phyloP scores from a whole-genome alignment of 2,797 vertebrate species.

The Rhincodon typus region DNA sequence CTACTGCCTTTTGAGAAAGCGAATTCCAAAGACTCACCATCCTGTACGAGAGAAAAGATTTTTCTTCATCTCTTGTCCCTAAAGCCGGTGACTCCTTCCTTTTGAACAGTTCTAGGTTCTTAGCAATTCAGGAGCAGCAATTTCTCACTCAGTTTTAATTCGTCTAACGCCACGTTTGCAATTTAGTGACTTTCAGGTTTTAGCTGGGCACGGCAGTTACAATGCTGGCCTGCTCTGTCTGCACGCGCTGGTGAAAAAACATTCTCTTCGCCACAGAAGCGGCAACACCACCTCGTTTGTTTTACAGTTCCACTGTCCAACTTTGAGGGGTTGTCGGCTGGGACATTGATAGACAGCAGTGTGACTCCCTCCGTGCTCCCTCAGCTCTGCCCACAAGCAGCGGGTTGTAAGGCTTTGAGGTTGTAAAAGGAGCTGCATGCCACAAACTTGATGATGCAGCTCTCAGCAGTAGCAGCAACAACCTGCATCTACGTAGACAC shows the following conservation, averaged over 20 bases:
- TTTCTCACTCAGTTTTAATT: too few relatives aligned
- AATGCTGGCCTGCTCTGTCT: too few relatives aligned
- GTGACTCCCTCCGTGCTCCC: not conserved
- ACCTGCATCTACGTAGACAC: not conserved
- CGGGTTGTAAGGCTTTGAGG: not conserved
- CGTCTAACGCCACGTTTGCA: too few relatives aligned
- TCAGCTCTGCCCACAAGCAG: not conserved
- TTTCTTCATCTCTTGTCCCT: too few relatives aligned
- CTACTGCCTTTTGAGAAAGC: too few relatives aligned
- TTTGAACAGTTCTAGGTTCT: too few relatives aligned
- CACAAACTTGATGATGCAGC: not conserved
- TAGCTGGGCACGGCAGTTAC: not conserved
- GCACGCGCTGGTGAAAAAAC: too few relatives aligned
- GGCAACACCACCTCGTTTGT: not conserved
- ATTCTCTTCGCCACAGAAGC: not conserved
- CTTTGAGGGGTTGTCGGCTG: not conserved
- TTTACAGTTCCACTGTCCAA: not conserved
- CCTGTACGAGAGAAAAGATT: too few relatives aligned
- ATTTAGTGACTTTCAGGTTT: constrained; percentile 40
- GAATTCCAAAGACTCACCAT: too few relatives aligned
- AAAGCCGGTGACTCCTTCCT: too few relatives aligned
- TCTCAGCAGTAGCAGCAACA: not conserved
- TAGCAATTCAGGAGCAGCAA: too few relatives aligned
- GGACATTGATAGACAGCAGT: not conserved
- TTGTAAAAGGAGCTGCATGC: not conserved